Evolutionary conservation across 2,797 vertebrate genomes (phyloP).

Genomic region (Pipistrellus pygmaeus): DNA sequence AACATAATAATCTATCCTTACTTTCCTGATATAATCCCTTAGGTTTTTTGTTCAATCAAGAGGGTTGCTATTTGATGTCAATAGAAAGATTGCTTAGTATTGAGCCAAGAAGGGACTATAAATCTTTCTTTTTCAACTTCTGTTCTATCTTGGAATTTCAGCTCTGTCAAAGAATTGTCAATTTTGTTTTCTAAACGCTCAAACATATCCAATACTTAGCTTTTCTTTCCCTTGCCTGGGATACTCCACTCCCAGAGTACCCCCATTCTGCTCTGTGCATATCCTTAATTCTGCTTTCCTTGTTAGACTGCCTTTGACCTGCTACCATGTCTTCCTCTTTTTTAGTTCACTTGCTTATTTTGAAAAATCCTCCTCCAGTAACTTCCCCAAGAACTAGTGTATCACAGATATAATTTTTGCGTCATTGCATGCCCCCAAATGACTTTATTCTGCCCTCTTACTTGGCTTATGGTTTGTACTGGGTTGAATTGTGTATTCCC

Average conservation of each 20-base stretch:
- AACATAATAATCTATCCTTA: neutral
- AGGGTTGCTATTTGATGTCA: neutral
- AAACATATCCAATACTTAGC: neutral
- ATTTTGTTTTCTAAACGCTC: constrained; percentile 15
- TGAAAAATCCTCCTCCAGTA: neutral
- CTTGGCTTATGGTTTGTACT: neutral
- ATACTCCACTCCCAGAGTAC: neutral
- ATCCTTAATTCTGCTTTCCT: neutral
- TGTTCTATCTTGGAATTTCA: constrained; percentile 31
- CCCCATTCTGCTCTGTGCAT: neutral
- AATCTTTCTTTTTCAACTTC: constrained; percentile 11
- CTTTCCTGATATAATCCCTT: neutral
- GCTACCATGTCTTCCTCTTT: neutral
- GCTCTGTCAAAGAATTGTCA: neutral
- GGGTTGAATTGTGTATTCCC: neutral
- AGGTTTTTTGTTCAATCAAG: neutral
- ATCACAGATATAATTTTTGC: neutral
- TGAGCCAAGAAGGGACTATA: neutral
- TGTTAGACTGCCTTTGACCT: neutral
- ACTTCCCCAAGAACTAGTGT: neutral
- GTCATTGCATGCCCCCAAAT: neutral
- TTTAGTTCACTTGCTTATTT: constrained; percentile 12
- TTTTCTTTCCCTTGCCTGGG: neutral
- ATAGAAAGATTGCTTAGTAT: neutral
- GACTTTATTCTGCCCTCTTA: neutral